Evolutionary conservation across 2,888 invertebrate species (phyloP), one percentile per base, ranked within the genome.

Genomic region (Stictocephala bisonia): DNA sequence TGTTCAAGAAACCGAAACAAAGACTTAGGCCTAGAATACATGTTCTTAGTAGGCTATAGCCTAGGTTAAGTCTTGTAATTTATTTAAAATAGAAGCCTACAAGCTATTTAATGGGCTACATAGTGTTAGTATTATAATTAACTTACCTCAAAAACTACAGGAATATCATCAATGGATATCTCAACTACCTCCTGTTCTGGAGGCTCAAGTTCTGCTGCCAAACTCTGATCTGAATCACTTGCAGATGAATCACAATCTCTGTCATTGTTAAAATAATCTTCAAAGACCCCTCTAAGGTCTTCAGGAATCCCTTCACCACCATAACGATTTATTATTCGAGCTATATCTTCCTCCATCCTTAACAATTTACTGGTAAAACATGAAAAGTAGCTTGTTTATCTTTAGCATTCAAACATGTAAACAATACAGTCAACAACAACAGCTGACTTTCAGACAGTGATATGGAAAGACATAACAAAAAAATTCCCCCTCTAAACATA

Each of bases 171-270:
- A 44, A 44, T 44, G 6, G 44, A 44, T n/a, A 44, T 44, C n/a
- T 44, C 44, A 44, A 44, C 44, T 44, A 44, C 44, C 6, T 44
- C 44, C 44, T 44, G 7, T 44, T 44, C 7, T 44, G 44, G n/a
- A 44, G 44, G 44, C 44, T 44, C 44, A 44, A 44, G 44, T 44
- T 44, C 44, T 44, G 44, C n/a, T 44, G 44, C 44, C 44, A 44
- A 44, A 44, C n/a, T 44, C 44, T 6, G 44, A 44, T 44, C 44
- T 44, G 44, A 44, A 44, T 44, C 44, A 9, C 7, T 9, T 44
- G 6, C 44, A 44, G 7, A 9, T 44, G 35, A 35, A 35, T 44
- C 44, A 44, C 44, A 44, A 9, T 44, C 44, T 9, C 44, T n/a
- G 44, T 44, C 3, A 44, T 44, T 44, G 44, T 44, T 7, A n/a